Conservation (phyloP, 2,888 invertebrate genomes). For the Lypha dubia region DNA sequence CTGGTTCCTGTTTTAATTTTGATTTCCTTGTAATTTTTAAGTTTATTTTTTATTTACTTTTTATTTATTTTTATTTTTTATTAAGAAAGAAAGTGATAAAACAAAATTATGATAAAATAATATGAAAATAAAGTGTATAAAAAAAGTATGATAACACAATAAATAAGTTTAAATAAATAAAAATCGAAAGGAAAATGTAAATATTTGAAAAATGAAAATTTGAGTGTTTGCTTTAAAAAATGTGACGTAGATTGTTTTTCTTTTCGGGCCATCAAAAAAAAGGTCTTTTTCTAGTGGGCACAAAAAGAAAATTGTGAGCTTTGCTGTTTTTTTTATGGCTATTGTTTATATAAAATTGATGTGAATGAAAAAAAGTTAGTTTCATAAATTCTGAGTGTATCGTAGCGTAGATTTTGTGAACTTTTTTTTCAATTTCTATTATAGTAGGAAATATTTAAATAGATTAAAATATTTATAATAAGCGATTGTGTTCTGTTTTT, state of each 20-base stretch:
- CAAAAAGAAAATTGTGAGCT: not conserved
- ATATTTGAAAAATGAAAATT: slow-evolving; percentile 33
- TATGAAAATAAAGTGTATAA: slow-evolving; percentile 29
- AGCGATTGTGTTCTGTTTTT: too few species aligned
- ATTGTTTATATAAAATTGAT: not conserved
- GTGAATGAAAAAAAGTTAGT: not conserved
- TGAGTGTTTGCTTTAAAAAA: slow-evolving; percentile 28
- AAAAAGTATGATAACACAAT: slow-evolving; percentile 30
- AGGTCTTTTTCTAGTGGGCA: not conserved
- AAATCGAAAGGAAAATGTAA: slow-evolving; percentile 63
- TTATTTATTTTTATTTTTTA: slow-evolving; percentile 34
- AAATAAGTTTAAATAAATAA: slow-evolving; percentile 33
- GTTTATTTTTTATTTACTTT: slow-evolving; percentile 43
- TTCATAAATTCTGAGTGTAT: too few species aligned
- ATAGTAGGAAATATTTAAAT: too few species aligned
- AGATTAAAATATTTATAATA: too few species aligned
- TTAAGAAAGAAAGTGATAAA: slow-evolving; percentile 62
- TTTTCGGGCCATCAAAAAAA: slow-evolving; percentile 6
- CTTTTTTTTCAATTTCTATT: too few species aligned
- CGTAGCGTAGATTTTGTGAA: too few species aligned
- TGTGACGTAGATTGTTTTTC: not conserved
- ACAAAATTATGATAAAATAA: slow-evolving; percentile 45
- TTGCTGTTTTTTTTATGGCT: not conserved
- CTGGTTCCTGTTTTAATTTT: slow-evolving; percentile 67
- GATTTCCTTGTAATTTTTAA: slow-evolving; percentile 61